Evolutionary conservation across 2,113 vertebrate species (phyloP).

Genomic region (Hippocampus guttulatus): DNA sequence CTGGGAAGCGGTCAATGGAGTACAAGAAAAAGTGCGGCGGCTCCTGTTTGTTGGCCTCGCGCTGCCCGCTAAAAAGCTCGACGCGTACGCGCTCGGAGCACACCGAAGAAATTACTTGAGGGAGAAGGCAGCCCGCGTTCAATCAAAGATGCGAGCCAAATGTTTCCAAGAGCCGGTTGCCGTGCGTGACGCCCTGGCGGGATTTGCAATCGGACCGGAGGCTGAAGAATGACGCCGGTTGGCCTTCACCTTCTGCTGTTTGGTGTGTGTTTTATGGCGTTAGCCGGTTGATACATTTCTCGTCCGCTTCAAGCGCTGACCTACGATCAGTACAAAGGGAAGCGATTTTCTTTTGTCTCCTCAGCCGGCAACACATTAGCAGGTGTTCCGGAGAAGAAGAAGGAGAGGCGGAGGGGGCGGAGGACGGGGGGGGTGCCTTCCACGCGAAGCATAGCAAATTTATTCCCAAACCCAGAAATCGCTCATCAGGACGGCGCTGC

Average conservation of each 20-base stretch:
- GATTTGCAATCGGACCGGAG: constrained; percentile 14
- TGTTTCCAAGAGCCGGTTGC: constrained; percentile 19
- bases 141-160: constrained; percentile 19
- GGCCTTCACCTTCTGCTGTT: neutral
- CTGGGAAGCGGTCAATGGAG: constrained; percentile 25
- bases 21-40: constrained; percentile 19
- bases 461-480: too few species aligned
- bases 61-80: constrained; percentile 23
- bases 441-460: neutral
- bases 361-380: neutral
- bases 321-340: neutral
- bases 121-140: neutral
- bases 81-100: constrained; percentile 13
- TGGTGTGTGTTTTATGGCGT: neutral
- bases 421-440: neutral
- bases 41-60: constrained; percentile 34
- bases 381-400: constrained; percentile 1
- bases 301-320: too few species aligned
- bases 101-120: constrained; percentile 22
- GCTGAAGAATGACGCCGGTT: neutral
- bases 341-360: neutral
- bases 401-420: too few species aligned
- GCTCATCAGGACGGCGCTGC: constrained; percentile 13
- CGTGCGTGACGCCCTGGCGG: constrained; percentile 8
- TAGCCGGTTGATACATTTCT: neutral